Percentiles rank a stretch among this genome's conserved stretches.
phyloP scores from a whole-genome alignment of 1,140 invertebrate species.

The Pectinophora gossypiella region DNA sequence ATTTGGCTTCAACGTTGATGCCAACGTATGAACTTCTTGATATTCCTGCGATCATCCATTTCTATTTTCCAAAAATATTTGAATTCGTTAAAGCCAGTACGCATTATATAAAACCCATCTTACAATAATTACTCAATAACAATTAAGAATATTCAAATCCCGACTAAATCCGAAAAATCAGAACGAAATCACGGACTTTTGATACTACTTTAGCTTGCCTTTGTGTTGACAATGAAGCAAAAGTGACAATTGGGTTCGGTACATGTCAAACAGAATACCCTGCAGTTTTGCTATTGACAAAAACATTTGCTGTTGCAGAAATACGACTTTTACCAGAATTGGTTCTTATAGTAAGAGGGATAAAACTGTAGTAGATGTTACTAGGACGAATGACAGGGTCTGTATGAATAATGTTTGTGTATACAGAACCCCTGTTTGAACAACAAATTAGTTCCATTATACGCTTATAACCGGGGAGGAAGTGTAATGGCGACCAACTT shows the following conservation, averaged over 20 bases:
- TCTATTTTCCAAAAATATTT: too few relatives aligned
- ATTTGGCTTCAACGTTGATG: too few relatives aligned
- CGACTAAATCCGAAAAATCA: slow-evolving; percentile 43
- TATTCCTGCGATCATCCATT: too few relatives aligned
- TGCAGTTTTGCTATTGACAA: slow-evolving; percentile 34
- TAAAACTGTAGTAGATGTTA: slow-evolving; percentile 12
- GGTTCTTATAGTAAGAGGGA: slow-evolving; percentile 3
- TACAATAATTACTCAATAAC: too few relatives aligned
- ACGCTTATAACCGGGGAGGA: slow-evolving; percentile 55
- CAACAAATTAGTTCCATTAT: slow-evolving; percentile 71
- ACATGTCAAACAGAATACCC: slow-evolving; percentile 54
- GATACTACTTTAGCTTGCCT: slow-evolving; percentile 31
- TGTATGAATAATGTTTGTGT: slow-evolving; percentile 47
- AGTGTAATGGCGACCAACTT: slow-evolving; percentile 16
- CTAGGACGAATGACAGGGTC: not conserved
- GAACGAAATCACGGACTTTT: slow-evolving; percentile 47
- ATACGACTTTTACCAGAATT: slow-evolving; percentile 13
- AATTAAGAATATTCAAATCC: too few relatives aligned
- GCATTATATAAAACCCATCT: too few relatives aligned
- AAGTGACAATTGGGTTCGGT: slow-evolving; percentile 51
- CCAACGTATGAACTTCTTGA: too few relatives aligned
- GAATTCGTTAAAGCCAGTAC: too few relatives aligned
- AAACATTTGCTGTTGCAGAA: not conserved
- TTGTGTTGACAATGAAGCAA: slow-evolving; percentile 28
- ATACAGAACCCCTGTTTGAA: slow-evolving; percentile 61